These are phyloP conservation scores for Branchipolynoe longqiensis DNA, from an alignment of 2,888 invertebrate genomes.

Conservation along the genomic window DNA sequence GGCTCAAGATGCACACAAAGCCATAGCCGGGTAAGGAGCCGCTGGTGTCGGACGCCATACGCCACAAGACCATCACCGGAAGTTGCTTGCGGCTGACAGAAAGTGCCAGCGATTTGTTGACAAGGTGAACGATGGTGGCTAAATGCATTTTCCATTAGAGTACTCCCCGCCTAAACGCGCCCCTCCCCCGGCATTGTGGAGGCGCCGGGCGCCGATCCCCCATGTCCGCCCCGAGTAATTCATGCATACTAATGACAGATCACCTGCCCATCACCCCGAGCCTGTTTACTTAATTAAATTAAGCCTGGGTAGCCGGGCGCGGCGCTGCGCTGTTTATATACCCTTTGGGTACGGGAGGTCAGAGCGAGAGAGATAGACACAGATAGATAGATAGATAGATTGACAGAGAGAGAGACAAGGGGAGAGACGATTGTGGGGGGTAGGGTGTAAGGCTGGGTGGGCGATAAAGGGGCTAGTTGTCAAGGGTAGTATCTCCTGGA, in stretches of 20 bases:
- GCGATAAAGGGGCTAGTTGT: too few relatives aligned
- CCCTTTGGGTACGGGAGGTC: slow-evolving; percentile 6
- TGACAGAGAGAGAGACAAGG: neutral
- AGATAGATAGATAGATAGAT: neutral
- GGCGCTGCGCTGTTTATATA: neutral
- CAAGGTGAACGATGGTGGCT: neutral
- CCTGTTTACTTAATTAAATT: slow-evolving; percentile 53
- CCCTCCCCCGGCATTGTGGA: neutral
- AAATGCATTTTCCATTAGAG: slow-evolving; percentile 47
- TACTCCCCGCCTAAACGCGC: neutral
- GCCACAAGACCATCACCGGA: too few relatives aligned
- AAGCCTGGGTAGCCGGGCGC: neutral
- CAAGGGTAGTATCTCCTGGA: neutral
- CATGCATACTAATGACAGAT: slow-evolving; percentile 53
- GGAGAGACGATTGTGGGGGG: too few relatives aligned
- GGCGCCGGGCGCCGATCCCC: neutral
- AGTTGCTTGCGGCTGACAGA: neutral
- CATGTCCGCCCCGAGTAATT: neutral
- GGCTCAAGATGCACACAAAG: too few relatives aligned
- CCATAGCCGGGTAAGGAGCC: too few relatives aligned
- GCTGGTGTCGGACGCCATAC: too few relatives aligned
- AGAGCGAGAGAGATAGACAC: neutral
- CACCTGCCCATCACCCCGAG: slow-evolving; percentile 38
- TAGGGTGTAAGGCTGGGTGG: too few relatives aligned
- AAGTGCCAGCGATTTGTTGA: slow-evolving; percentile 34